Conservation (phyloP, 2,888 invertebrate genomes). For the Macrophya annulata region DNA sequence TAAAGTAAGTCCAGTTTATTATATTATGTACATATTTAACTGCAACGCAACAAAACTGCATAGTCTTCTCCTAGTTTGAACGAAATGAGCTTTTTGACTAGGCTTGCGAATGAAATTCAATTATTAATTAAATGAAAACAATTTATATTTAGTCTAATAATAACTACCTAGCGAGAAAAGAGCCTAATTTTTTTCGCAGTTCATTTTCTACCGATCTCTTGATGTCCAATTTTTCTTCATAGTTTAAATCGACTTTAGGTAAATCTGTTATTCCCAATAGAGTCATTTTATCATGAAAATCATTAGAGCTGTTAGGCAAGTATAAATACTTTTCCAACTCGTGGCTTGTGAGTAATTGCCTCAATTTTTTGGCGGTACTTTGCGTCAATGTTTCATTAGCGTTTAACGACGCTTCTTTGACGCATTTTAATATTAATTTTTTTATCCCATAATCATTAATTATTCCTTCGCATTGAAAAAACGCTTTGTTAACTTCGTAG, state of each 20-base stretch:
- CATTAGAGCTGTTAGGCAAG: conserved; percentile 65
- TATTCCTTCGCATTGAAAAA: conserved; percentile 67
- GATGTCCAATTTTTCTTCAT: conserved; percentile 73
- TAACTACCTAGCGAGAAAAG: conserved; percentile 64
- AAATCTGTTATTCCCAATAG: conserved; percentile 72
- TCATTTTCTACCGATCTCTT: conserved; percentile 71
- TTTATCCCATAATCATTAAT: conserved; percentile 66
- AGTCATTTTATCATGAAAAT: conserved; percentile 65
- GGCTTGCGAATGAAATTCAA: background rate
- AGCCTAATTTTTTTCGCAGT: conserved; percentile 70
- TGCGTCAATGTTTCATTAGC: conserved; percentile 60
- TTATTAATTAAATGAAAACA: background rate
- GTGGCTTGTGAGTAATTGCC: conserved; percentile 65
- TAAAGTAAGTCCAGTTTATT: conserved; percentile 57
- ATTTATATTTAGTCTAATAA: background rate
- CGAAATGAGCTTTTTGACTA: background rate
- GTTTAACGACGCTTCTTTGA: conserved; percentile 64
- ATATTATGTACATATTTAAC: conserved; percentile 59
- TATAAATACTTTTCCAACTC: conserved; percentile 70
- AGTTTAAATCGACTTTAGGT: conserved; percentile 71
- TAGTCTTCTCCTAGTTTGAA: background rate
- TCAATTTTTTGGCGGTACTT: conserved; percentile 66
- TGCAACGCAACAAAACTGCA: background rate
- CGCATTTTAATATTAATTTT: conserved; percentile 70
- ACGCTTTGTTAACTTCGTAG: conserved; percentile 63